Conservation (phyloP, 2,888 invertebrate genomes). For the Pilophorus perplexus region DNA sequence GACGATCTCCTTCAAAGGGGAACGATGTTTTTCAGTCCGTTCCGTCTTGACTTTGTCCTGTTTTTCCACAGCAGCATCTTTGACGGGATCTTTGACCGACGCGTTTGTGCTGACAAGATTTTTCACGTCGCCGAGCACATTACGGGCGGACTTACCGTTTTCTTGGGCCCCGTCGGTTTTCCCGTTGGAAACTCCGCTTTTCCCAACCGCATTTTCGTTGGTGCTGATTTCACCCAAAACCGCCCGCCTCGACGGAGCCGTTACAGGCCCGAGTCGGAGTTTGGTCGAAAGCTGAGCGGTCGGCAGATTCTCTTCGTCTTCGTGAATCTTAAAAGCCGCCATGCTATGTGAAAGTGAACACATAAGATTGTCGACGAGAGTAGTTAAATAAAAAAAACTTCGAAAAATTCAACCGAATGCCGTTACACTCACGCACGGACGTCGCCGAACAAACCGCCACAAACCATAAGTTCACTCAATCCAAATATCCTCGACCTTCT, state of each 20-base stretch:
- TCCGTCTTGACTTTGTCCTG: no score
- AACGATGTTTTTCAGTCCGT: not conserved
- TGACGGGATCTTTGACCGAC: not conserved
- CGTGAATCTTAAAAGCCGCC: constrained; percentile 73
- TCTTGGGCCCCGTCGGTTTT: not conserved
- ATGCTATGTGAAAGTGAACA: constrained; percentile 52
- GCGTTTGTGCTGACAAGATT: no score
- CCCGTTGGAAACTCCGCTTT: not conserved
- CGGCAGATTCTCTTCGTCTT: constrained; percentile 68
- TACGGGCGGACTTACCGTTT: not conserved
- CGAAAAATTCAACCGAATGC: no score
- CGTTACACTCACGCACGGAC: no score
- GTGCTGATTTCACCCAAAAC: constrained; percentile 13
- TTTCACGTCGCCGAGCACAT: not conserved
- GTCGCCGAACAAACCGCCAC: no score
- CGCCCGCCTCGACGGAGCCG: constrained; percentile 13
- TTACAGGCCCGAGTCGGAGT: not conserved
- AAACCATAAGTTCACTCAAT: no score
- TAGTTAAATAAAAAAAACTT: constrained; percentile 6
- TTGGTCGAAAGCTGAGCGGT: constrained; percentile 1
- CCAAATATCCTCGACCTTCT: no score
- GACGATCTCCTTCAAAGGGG: not conserved
- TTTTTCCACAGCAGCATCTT: not conserved
- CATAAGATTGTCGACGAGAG: constrained; percentile 16
- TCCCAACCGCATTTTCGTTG: constrained; percentile 9